Base-by-base conservation (phyloP, 1,140 invertebrate species). In the Pseudomyrmex cubaensis region DNA sequence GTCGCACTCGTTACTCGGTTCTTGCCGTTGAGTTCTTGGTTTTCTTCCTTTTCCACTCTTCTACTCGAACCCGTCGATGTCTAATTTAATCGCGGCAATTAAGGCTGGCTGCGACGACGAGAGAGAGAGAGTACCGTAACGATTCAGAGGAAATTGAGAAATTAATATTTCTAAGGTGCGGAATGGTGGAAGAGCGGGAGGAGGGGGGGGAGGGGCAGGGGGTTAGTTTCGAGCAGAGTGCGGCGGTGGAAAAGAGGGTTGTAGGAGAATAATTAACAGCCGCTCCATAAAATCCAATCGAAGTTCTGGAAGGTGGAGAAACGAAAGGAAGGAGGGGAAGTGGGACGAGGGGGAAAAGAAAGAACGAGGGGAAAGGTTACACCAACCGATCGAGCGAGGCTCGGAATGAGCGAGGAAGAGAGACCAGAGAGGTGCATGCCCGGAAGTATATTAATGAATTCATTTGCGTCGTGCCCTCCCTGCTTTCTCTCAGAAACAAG, bases 31-130 rank as follows among this genome's bases (percentile, higher is more conserved):
- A 62, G 66, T 83, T 70, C 46, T 35, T 35, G n/a, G 44, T 52
- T 84, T 84, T 67, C 82, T 83, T 77, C 54, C 22, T 77, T 78
- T 78, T 54, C 63, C 35, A 22, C 61, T 62, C 46, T 56, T 35
- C 5, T 46, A 35, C 64, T 15, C 61, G 69, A 77, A 56, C 54
- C 70, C 72, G 82, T 84, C 72, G 84, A 87, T 90, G 77, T 85
- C 86, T 86, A 88, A 90, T 87, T 90, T 84, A 91, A 91, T 91
- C 84, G 63, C 66, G 48, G 66, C 88, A 88, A 90, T 89, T 90
- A 86, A 90, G 77, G 59, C 82, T 48, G 78, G 57, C 66, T 62
- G 59, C 77, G 69, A n/a, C 70, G 56, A 74, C 17, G 54, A 83
- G 46, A 25, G 22, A 25, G 22, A 22, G 25, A 25, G 25, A 75